Conservation (phyloP, 2,797 vertebrate genomes). For the Triplophysa bombifrons region DNA sequence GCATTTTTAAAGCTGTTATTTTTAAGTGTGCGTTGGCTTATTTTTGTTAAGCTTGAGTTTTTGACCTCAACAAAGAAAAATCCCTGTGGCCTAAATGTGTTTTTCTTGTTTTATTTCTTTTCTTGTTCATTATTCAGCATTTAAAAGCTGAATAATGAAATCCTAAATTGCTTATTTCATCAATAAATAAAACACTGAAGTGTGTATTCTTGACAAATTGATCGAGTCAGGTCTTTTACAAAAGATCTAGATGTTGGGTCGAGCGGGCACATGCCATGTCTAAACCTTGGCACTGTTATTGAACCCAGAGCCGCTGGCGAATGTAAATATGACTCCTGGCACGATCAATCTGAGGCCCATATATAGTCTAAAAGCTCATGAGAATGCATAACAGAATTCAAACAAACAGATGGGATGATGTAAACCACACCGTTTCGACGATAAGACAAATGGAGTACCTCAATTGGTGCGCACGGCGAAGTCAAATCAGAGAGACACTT, state of each 20-base stretch:
- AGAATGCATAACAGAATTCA: conserved; percentile 27
- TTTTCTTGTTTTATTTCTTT: neutral
- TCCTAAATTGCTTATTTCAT: neutral
- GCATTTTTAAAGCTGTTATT: neutral
- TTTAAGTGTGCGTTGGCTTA: neutral
- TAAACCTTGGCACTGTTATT: conserved; percentile 1
- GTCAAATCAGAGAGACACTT: conserved; percentile 24
- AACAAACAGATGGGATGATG: conserved; percentile 41
- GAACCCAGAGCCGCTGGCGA: conserved; percentile 17
- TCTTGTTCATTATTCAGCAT: neutral
- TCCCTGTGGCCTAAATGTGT: too few species aligned
- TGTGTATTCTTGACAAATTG: neutral
- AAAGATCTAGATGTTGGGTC: neutral
- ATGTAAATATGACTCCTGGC: conserved; percentile 38
- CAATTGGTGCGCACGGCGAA: neutral
- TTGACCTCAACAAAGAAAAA: neutral
- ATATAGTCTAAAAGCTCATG: conserved; percentile 26
- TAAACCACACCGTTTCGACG: conserved; percentile 14
- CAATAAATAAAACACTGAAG: neutral
- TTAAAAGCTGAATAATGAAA: neutral
- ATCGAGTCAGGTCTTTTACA: neutral
- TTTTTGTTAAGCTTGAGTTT: neutral
- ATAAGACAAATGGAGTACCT: conserved; percentile 24
- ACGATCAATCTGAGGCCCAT: conserved; percentile 12
- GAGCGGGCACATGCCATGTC: neutral